phyloP scores from a whole-genome alignment of 2,888 invertebrate genomes.

The Rhabditoides inermis region DNA sequence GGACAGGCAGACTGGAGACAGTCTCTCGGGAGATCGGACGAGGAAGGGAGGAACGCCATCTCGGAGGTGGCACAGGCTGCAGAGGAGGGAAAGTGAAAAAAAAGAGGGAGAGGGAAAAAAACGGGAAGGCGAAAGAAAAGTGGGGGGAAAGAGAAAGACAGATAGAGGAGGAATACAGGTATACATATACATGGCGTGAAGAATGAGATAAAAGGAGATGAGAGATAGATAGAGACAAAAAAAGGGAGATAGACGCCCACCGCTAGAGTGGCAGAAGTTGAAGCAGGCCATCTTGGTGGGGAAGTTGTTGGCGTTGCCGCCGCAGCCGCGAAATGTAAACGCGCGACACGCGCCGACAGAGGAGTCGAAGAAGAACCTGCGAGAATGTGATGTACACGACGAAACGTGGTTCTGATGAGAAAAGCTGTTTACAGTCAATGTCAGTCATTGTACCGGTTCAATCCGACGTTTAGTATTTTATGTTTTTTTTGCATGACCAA shows the following conservation, averaged over 20 bases:
- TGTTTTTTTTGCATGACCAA: too few relatives aligned
- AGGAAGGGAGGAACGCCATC: constrained; percentile 29
- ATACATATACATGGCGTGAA: too few relatives aligned
- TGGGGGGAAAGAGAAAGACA: too few relatives aligned
- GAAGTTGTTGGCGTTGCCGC: constrained; percentile 37
- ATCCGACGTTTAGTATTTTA: too few relatives aligned
- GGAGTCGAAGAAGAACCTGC: constrained; percentile 34
- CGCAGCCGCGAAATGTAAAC: constrained; percentile 19
- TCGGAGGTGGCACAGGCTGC: constrained; percentile 41
- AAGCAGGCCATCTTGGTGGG: constrained; percentile 29
- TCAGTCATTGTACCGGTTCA: too few relatives aligned
- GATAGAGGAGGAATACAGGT: too few relatives aligned
- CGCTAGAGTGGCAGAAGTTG: constrained; percentile 39
- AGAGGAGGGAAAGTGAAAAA: neutral
- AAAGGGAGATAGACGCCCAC: constrained; percentile 18
- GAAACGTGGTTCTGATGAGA: too few relatives aligned
- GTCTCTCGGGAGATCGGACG: constrained; percentile 32
- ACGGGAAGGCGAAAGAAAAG: neutral
- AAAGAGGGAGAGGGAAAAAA: neutral
- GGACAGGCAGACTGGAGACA: constrained; percentile 37
- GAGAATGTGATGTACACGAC: too few relatives aligned
- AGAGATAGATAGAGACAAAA: neutral
- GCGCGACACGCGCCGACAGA: constrained; percentile 19
- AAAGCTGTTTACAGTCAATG: too few relatives aligned
- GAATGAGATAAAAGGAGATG: neutral